Evolutionary conservation across 1,140 invertebrate genomes (phyloP), one percentile per base, ranked within the genome.

Genomic region (Monomorium pharaonis): DNA sequence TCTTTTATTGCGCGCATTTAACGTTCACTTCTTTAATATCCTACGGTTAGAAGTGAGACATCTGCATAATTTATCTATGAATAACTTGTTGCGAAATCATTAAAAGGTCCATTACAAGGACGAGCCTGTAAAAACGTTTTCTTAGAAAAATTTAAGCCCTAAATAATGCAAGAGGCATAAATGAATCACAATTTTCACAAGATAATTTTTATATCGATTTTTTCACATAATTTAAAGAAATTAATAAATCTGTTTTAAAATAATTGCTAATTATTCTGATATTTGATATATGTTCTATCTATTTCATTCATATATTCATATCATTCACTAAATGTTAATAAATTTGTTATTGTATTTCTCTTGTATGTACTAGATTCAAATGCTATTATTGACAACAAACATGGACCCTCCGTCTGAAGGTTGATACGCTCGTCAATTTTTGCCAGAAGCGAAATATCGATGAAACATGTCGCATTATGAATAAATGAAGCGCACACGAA

Each of bases 391-490:
- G n/a, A 14, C 21, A 42, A 37, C n/a, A 51, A 67, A 72, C 10
- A 33, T 18, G 65, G 3, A 1, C 14, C 7, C 51, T 56, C n/a
- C 14, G 16, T 42, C 51, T 37, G 12, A 30, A 58, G 21, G 18
- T 56, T 47, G 44, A 37, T 42, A 21, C 14, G 42, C 18, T 58
- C 18, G 54, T 18, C 49, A 44, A 44, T 72, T 74, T 47, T 21
- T 74, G 33, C 78, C 54, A 24, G 51, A 16, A 54, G 78, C 78
- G 16, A 74, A 83, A 74, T 74, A 83, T 83, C 78, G 78, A 74
- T 18, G 67, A 47, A 60, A 83, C 67, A 72, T 72, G 67, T 83
- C 78, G 42, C 78, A 47, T 74, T 83, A 83, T 83, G 67, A 83
- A 74, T 83, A 74, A 58, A 74, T 18, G 37, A 33, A 58, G 51